Base-by-base conservation (phyloP, 2,113 vertebrate species). In the Campylomormyrus tamandua region DNA sequence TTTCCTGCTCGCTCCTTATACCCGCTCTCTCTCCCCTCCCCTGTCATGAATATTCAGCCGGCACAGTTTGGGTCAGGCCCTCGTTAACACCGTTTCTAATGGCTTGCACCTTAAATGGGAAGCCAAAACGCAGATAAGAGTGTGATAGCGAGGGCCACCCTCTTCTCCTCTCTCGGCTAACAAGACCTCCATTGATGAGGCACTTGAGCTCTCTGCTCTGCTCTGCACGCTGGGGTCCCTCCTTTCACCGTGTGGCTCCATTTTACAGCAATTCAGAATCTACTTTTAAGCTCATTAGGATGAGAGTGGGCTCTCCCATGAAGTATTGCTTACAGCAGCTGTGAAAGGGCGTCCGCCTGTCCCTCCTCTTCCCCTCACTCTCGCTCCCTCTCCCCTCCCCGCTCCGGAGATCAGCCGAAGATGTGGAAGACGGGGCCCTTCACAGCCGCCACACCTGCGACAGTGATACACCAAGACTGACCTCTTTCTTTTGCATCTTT, bases 111-210 rank as follows among this genome's bases (percentile, higher is more conserved):
- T 35, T 56, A 31, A 87, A 56, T 42, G 27, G 85, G 39, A 87
- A 87, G 85, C 85, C 50, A 39, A 56, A 87, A 24, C n/a, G n/a
- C 27, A 56, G 85, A 56, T 87, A 21, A 56, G 27, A 53, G 50
- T 56, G 85, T 56, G 50, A 27, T 45, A 21, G 35, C n/a, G 21
- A 21, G 35, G 39, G 39, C 89, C 70, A 13, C 17, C 45, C 89
- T 84, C 88, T 45, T 21, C 48, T 31, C 39, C 19, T 56, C 13
- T 49, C 35, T 35, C 8, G 1, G 85, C 85, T 89, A 84, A 89
- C 89, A 89, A 46, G 89, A 62, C 53, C 86, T 31, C 83, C 70
- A 90, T 74, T 92, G 89, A 91, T 45, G 89, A 91, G 35, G 91
- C 85, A 90, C 87, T 91, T 90, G 62, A 88, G 87, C 15, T 19